phyloP scores from a whole-genome alignment of 2,888 invertebrate genomes.

The Phymatocera aterrima region DNA sequence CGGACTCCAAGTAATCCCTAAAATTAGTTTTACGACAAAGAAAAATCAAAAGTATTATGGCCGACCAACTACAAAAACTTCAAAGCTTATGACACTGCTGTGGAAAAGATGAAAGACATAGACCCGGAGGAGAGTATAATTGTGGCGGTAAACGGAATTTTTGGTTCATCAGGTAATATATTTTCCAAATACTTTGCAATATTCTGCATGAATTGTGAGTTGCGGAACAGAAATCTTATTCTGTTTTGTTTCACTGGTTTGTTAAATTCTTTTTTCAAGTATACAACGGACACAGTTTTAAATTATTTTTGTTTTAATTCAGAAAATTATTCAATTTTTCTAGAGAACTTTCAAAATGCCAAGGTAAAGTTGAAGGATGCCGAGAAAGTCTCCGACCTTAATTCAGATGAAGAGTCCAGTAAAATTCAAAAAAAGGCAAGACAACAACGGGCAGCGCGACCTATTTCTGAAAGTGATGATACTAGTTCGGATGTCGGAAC shows the following conservation, averaged over 20 bases:
- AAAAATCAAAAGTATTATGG: slow-evolving; percentile 4
- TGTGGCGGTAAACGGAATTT: not conserved
- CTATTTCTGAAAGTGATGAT: not conserved
- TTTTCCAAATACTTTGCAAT: not conserved
- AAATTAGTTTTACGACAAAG: not conserved
- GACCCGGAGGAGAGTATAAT: not conserved
- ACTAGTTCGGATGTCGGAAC: not conserved
- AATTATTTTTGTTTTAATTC: not conserved
- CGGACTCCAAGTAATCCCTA: not conserved
- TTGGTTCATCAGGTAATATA: not conserved
- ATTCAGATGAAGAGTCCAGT: not conserved
- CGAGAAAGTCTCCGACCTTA: slow-evolving; percentile 8
- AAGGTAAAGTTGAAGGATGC: slow-evolving; percentile 18
- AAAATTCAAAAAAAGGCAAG: not conserved
- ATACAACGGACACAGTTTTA: not conserved
- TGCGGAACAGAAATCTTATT: not conserved
- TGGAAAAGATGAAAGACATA: not conserved
- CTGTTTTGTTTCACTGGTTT: not conserved
- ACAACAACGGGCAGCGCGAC: not conserved
- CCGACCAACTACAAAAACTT: not conserved
- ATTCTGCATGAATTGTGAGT: not conserved
- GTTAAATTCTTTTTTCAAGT: not conserved
- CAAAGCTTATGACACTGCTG: not conserved
- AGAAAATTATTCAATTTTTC: not conserved
- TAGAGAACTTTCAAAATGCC: not conserved